phyloP scores from a whole-genome alignment of 2,888 invertebrate species.

The Melangyna quadrimaculata region DNA sequence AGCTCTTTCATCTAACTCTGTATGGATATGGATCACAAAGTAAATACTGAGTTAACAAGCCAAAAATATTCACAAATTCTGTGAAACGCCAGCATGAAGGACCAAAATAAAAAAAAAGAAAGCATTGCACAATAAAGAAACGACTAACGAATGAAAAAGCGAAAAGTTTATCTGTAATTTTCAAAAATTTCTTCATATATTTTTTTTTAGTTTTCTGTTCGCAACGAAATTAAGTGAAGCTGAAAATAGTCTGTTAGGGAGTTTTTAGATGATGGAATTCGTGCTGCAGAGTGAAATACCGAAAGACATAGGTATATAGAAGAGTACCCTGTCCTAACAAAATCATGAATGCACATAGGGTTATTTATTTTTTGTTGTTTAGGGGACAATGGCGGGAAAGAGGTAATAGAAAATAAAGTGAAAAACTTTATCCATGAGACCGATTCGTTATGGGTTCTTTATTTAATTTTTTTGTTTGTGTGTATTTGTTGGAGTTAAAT shows the following conservation, averaged over 20 bases:
- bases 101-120: neutral
- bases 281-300: slow-evolving; percentile 36
- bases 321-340: neutral
- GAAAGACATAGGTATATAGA: slow-evolving; percentile 19
- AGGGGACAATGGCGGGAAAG: neutral
- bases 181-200: slow-evolving; percentile 41
- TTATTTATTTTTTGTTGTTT: neutral
- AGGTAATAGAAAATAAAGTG: slow-evolving; percentile 55
- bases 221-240: slow-evolving; percentile 65
- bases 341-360: slow-evolving; percentile 18
- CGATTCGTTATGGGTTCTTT: slow-evolving; percentile 56
- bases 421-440: slow-evolving; percentile 67
- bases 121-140: neutral
- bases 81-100: slow-evolving; percentile 42
- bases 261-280: slow-evolving; percentile 64
- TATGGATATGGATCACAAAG: slow-evolving; percentile 42
- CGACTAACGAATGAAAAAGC: slow-evolving; percentile 30
- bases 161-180: slow-evolving; percentile 71
- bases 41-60: slow-evolving; percentile 2
- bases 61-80: slow-evolving; percentile 42
- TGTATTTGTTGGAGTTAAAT: slow-evolving; percentile 53
- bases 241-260: slow-evolving; percentile 68
- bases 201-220: slow-evolving; percentile 6
- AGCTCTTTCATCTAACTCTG: neutral
- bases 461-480: slow-evolving; percentile 27